These are phyloP conservation scores for Calameuta idolon DNA, from an alignment of 2,888 invertebrate species.

Conservation along the genomic window DNA sequence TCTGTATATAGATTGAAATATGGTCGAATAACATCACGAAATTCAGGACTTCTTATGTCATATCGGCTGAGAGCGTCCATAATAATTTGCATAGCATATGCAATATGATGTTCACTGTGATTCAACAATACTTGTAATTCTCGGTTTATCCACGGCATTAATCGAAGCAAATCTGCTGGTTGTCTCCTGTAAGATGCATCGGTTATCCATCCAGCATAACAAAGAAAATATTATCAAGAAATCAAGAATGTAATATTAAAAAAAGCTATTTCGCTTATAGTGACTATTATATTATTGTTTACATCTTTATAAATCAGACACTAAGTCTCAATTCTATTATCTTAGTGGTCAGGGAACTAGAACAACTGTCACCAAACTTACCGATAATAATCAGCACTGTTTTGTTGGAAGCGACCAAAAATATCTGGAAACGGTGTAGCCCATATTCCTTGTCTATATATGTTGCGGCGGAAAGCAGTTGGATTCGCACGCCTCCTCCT, in stretches of 20 bases:
- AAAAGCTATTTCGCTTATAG: neutral
- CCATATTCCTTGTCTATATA: constrained; percentile 84
- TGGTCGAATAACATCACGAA: constrained; percentile 77
- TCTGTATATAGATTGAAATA: constrained; percentile 80
- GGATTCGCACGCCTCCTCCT: constrained; percentile 47
- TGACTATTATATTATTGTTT: neutral
- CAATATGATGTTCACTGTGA: constrained; percentile 74
- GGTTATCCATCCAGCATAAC: neutral
- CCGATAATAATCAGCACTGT: constrained; percentile 82
- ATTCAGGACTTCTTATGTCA: constrained; percentile 77
- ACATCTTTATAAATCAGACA: neutral
- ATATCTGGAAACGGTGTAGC: constrained; percentile 78
- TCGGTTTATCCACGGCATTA: constrained; percentile 89
- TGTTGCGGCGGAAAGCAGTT: constrained; percentile 46
- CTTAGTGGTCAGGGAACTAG: neutral
- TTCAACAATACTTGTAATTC: constrained; percentile 84
- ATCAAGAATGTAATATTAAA: neutral
- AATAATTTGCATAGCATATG: constrained; percentile 78
- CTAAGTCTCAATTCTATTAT: constrained; percentile 5
- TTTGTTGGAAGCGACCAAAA: constrained; percentile 79
- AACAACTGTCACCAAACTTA: constrained; percentile 53
- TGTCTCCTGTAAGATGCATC: constrained; percentile 72
- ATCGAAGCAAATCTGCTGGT: constrained; percentile 83
- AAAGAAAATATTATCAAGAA: neutral
- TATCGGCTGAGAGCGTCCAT: constrained; percentile 76